Conservation (phyloP, 2,888 invertebrate species). For the Proisotoma minuta region DNA sequence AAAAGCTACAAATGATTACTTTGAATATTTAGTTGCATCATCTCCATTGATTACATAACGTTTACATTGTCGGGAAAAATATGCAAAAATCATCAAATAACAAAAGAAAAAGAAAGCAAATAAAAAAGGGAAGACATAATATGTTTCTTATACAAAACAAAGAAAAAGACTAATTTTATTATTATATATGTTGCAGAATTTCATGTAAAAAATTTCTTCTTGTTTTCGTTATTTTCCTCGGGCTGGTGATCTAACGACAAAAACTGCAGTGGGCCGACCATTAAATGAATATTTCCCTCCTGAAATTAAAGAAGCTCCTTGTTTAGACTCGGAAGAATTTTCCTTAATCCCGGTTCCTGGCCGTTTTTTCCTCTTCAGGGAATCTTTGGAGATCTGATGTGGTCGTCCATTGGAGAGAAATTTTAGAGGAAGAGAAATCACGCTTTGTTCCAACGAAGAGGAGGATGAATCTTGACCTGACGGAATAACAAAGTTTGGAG, state of each 20-base stretch:
- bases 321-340: conserved; percentile 28
- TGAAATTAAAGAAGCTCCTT: conserved; percentile 36
- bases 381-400: conserved; percentile 43
- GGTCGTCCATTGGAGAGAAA: conserved; percentile 47
- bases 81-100: no score
- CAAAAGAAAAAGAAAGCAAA: no score
- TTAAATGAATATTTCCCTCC: conserved; percentile 46
- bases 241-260: conserved; percentile 44
- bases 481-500: conserved; percentile 18
- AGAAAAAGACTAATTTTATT: no score
- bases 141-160: no score
- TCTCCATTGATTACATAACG: no score
- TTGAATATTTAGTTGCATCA: no score
- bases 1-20: no score
- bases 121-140: no score
- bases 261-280: conserved; percentile 44
- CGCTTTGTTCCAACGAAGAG: conserved; percentile 34
- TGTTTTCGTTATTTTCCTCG: no score
- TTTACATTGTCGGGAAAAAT: no score
- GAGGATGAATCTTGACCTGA: conserved; percentile 28
- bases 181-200: no score
- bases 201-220: no score
- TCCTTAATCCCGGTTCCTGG: conserved; percentile 23
- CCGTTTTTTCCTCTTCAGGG: conserved; percentile 32
- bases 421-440: conserved; percentile 45